Evolutionary conservation across 2,113 vertebrate species (phyloP).

Genomic region (Oryzias javanicus): DNA sequence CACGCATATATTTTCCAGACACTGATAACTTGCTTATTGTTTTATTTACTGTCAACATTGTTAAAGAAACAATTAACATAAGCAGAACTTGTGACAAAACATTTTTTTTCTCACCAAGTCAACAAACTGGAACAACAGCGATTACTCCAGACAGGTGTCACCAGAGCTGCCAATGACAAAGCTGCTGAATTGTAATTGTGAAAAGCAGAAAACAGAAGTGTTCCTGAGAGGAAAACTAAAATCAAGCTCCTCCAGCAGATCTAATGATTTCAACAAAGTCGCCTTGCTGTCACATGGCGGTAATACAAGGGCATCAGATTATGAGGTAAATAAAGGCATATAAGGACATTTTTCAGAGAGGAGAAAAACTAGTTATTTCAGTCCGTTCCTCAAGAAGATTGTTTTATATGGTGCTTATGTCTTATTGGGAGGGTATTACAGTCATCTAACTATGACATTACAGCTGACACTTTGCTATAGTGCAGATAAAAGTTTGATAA

Average conservation of each 20-base stretch:
- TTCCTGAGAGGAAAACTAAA: slow-evolving; percentile 10
- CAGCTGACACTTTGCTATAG: background rate
- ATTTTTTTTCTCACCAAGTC: slow-evolving; percentile 9
- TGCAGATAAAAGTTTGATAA: no score
- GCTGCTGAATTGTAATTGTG: slow-evolving; percentile 3
- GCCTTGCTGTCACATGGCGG: slow-evolving; percentile 9
- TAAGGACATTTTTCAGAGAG: slow-evolving; percentile 6
- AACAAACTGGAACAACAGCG: slow-evolving; percentile 14
- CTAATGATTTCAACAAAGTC: slow-evolving; percentile 6
- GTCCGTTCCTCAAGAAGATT: slow-evolving; percentile 10
- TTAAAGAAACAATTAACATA: background rate
- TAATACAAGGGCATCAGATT: slow-evolving; percentile 9
- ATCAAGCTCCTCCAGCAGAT: slow-evolving; percentile 7
- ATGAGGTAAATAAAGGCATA: slow-evolving; percentile 31
- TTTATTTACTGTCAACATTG: slow-evolving; percentile 18
- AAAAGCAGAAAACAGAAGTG: slow-evolving; percentile 8
- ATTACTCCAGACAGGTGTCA: slow-evolving; percentile 26
- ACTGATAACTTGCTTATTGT: background rate
- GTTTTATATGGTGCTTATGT: background rate
- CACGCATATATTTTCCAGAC: no score
- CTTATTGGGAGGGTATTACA: slow-evolving; percentile 22
- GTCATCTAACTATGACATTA: slow-evolving; percentile 9
- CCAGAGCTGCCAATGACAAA: slow-evolving; percentile 28
- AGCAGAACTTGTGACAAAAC: background rate
- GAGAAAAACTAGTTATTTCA: background rate